Base-by-base conservation (phyloP, 1,140 invertebrate genomes). In the Vanessa atalanta region DNA sequence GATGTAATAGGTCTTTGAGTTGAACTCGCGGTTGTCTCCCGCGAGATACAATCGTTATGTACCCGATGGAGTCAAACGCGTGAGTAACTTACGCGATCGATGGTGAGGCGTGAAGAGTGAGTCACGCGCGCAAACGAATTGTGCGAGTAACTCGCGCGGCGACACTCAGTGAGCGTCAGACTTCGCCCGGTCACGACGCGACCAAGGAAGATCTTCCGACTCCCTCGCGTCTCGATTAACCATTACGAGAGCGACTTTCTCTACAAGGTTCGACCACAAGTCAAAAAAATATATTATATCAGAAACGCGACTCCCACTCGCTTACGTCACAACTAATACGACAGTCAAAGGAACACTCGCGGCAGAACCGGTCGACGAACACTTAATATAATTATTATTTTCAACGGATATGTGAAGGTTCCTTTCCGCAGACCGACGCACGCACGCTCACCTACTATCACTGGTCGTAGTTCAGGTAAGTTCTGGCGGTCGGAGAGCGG, bases 321-420 rank as follows among this genome's bases (percentile, higher is more conserved):
- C 47, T 37, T 57, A 48, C 48, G 53, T 51, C 48, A 23, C 6
- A 70, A 75, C 73, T 64, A 57, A 70, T 70, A 75, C 31, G 71
- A 72, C 64, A 72, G 68, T 67, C 64, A 72, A 70, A 76, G 74
- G 69, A 76, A 76, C 74, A 76, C 74, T 76, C 74, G 74, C 74
- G 74, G 74, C 64, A 57, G 70, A 76, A 75, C 73, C 69, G 69
- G 65, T 60, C 55, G 57, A 16, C 31, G 64, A 47, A 53, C 48
- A 50, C 69, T 72, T 76, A 76, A 63, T 16, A 67, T 73, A 68
- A 67, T 66, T 67, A 50, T 60, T 43, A 43, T 43, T 65, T 57
- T 51, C 70, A 55, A 72, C 69, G 63, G 74, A 76, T 76, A 76
- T 76, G 74, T 76, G 70, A 72, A 68, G 69, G 37, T 68, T 72